Evolutionary conservation across 2,113 vertebrate species (phyloP).

Genomic region (Ptilonorhynchus violaceus): DNA sequence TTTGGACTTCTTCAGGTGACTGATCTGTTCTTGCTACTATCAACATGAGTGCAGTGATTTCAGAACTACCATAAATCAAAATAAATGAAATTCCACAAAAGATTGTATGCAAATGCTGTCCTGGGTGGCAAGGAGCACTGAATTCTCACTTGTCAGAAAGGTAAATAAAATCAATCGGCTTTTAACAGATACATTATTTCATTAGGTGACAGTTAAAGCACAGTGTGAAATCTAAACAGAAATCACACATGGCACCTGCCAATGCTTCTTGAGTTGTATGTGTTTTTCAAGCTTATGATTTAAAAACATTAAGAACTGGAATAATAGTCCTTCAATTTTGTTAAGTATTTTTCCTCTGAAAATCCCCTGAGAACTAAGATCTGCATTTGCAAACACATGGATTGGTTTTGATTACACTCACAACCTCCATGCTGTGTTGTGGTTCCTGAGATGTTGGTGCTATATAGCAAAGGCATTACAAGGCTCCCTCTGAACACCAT

Average conservation of each 20-base stretch:
- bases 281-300: not conserved
- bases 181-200: slow-evolving; percentile 36
- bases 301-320: not conserved
- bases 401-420: not conserved
- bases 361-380: not conserved
- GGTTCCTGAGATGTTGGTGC: not conserved
- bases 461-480: not conserved
- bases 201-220: slow-evolving; percentile 29
- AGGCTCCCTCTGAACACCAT: not conserved
- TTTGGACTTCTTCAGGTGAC: not conserved
- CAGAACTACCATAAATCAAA: not conserved
- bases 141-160: slow-evolving; percentile 3
- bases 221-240: slow-evolving; percentile 42
- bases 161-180: slow-evolving; percentile 25
- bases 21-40: not conserved
- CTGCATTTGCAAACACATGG: not conserved
- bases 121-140: not conserved
- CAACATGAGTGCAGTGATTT: not conserved
- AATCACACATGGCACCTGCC: slow-evolving; percentile 16
- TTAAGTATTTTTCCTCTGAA: not conserved
- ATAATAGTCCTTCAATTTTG: not conserved
- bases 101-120: not conserved
- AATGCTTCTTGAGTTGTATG: not conserved
- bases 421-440: not conserved
- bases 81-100: not conserved